Evolutionary conservation across 2,113 vertebrate genomes (phyloP), one percentile per base, ranked within the genome.

Genomic region (Falcunculus frontatus): DNA sequence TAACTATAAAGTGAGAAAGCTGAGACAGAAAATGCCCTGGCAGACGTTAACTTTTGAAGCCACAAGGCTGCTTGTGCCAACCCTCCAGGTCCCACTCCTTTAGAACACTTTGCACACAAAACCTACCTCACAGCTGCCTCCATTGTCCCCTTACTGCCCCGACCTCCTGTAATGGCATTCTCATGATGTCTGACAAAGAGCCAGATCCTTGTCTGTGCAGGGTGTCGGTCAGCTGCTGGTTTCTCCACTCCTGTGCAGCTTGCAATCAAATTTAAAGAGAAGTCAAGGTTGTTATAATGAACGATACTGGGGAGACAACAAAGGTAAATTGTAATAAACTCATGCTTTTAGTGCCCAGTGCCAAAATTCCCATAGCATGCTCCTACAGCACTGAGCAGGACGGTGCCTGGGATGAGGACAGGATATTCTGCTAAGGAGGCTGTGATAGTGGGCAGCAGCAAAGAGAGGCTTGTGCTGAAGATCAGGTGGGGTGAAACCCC

Each of bases 241-340:
- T 85, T 32, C 59, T 25, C 33, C 26, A 27, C 9, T 41, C n/a
- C 29, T 32, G 46, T 30, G 22, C 35, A 65, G 18, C 47, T 68
- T 75, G 46, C n/a, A 70, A 46, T 29, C 14, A 39, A 69, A 39
- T 74, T 83, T 76, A 30, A 77, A 80, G 78, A 67, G 55, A 88
- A 90, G 37, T 46, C 5, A 2, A 65, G 8, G 4, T 65, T 37
- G 18, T 49, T 77, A 37, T 7, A 73, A 77, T 30, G n/a, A 80
- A 83, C 0, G 0, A 22, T 8, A 50, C 0, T 22, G 13, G 26
- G 50, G 47, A 80, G 32, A 89, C 11, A 80, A 13, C 12, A 74
- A 86, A 76, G 20, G 12, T 57, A 46, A 84, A 62, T 39, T 73
- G 9, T 11, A 39, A 47, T 16, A 80, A 68, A 85, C 1, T 5